Evolutionary conservation across 2,113 vertebrate species (phyloP), one percentile per base, ranked within the genome.

Genomic region (Oxyruncus cristatus): DNA sequence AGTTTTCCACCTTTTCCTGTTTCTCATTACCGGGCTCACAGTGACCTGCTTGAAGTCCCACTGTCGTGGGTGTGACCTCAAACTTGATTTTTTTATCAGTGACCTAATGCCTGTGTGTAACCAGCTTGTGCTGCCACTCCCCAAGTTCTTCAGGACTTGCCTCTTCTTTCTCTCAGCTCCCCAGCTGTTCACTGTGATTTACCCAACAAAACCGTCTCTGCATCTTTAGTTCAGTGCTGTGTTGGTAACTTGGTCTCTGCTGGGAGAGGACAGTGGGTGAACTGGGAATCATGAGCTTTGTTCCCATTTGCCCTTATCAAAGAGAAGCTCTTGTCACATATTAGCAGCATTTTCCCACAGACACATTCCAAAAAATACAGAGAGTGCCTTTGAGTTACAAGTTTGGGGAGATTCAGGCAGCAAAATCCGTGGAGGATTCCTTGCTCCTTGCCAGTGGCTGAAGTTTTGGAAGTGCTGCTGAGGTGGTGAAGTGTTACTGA

Each of bases 401-500:
- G 24, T 46, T 66, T 16, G 32, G 4, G n/a, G 84, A 75, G 50
- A 22, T 50, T 59, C 12, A 9, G 79, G n/a, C 71, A 52, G 37
- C 7, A 22, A 2, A 68, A 85, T 46, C 67, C 0, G 0, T 2
- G 21, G 12, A 76, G 24, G 67, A 14, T 67, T 44, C 74, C 42
- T 94, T 3, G 0, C 1, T 67, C 50, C 47, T 10, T n/a, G 42
- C 63, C 44, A 12, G 50, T 67, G 24, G 62, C 46, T 59, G 67
- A 72, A 66, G 71, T 68, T 83, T 52, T 83, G 63, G 33, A 68
- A 65, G 8, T 10, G 30, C 33, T 6, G 18, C 50, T 28, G 12
- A 1, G 7, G 30, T 0, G 0, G 9, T n/a, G 19, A 67, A 41
- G 32, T 1, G 3, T 46, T 50, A 9, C 42, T 50, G 47, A 11